phyloP scores from a whole-genome alignment of 2,888 invertebrate genomes.

The Cryptus viduatorius region DNA sequence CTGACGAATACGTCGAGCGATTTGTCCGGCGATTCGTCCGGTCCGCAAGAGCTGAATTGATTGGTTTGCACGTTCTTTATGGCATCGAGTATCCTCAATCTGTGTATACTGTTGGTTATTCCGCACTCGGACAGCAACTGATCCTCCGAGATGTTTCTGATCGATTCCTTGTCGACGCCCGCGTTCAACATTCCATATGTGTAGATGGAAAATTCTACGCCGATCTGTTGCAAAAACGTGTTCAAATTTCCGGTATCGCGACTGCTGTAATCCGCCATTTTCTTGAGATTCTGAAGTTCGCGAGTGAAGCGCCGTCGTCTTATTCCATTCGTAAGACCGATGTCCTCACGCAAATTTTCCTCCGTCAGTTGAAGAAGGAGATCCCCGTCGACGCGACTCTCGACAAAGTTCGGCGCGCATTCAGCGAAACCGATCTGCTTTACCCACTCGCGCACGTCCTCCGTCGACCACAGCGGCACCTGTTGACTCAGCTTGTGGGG shows the following conservation, averaged over 20 bases:
- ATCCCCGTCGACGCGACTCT: constrained; percentile 98
- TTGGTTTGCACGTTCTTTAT: constrained; percentile 87
- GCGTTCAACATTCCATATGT: constrained; percentile 98
- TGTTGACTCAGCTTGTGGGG: constrained; percentile 99
- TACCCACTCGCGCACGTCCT: constrained; percentile 99
- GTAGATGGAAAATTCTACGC: constrained; percentile 96
- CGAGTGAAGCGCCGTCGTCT: constrained; percentile 96
- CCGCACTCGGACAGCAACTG: constrained; percentile 96
- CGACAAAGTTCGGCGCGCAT: constrained; percentile 93
- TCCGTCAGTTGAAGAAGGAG: constrained; percentile 96
- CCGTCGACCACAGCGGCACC: constrained; percentile 98
- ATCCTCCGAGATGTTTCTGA: constrained; percentile 95
- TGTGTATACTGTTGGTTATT: constrained; percentile 97
- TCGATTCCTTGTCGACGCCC: constrained; percentile 96
- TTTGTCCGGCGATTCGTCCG: constrained; percentile 92
- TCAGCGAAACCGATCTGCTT: constrained; percentile 98
- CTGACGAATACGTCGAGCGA: constrained; percentile 99
- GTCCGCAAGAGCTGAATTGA: constrained; percentile 79
- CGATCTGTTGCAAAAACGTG: constrained; percentile 93
- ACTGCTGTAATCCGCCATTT: constrained; percentile 98
- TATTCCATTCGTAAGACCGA: constrained; percentile 97
- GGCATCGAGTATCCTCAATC: constrained; percentile 95
- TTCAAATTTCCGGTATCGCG: constrained; percentile 96
- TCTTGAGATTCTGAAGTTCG: constrained; percentile 96
- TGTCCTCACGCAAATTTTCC: constrained; percentile 96